Evolutionary conservation across 64 coral and sea anemone genomes (phyloP).

Genomic region (Stichodactyla helianthus): DNA sequence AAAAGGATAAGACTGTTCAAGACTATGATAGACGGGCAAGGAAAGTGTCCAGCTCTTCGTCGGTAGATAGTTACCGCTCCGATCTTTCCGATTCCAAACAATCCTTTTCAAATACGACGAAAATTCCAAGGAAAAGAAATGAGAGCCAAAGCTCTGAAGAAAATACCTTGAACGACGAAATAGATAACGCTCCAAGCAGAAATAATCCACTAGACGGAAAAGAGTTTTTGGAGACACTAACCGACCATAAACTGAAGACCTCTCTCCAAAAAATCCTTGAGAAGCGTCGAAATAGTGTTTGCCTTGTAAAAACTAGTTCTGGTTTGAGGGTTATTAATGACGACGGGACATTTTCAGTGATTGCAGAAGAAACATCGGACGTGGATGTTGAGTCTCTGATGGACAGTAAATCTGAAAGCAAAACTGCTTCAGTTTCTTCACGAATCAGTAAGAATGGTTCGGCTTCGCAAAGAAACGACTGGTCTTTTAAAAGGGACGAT

Average conservation of each 20-base stretch:
- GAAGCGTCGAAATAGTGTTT: neutral
- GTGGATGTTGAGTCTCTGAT: neutral
- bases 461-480: neutral
- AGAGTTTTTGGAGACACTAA: neutral
- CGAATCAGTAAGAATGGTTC: neutral
- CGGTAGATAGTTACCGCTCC: neutral
- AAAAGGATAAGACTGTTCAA: neutral
- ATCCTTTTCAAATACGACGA: neutral
- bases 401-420: neutral
- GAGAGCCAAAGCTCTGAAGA: slow-evolving; percentile 8
- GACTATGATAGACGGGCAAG: neutral
- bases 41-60: neutral
- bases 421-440: neutral
- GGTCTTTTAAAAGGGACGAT: neutral
- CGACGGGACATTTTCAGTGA: slow-evolving; percentile 3
- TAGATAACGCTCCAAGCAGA: neutral
- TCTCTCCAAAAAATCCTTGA: slow-evolving; percentile 16
- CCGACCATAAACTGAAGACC: neutral
- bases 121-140: neutral
- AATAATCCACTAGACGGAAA: neutral
- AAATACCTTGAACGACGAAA: neutral
- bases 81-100: neutral
- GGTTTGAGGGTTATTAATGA: slow-evolving; percentile 1
- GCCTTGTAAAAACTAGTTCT: neutral
- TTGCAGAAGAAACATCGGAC: slow-evolving; percentile 19